A percentile compares a stretch with the other conserved stretches of the same genome.
Evolutionary conservation across 2,888 invertebrate species (phyloP).

Genomic region (Amiota communis): DNA sequence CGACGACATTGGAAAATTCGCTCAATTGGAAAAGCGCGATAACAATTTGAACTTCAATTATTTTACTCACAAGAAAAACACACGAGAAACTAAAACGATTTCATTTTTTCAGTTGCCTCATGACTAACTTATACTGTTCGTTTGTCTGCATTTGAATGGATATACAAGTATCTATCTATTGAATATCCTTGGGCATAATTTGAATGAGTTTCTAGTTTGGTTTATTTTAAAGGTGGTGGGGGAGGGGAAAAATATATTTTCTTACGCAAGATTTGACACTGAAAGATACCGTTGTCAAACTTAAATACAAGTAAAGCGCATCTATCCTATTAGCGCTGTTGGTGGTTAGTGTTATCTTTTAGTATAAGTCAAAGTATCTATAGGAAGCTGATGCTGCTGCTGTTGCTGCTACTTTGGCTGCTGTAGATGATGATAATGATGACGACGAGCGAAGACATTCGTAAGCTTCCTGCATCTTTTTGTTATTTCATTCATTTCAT

Average conservation of each 20-base stretch:
- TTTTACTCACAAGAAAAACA: not conserved
- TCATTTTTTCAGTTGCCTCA: not conserved
- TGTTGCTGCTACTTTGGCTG: too few species aligned
- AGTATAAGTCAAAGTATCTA: conserved; percentile 21
- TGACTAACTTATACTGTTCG: too few species aligned
- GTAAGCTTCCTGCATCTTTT: conserved; percentile 62
- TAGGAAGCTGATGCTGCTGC: conserved; percentile 53
- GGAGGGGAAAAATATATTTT: conserved; percentile 3
- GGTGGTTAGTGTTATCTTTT: conserved; percentile 25
- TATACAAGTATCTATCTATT: not conserved
- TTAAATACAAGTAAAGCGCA: conserved; percentile 43
- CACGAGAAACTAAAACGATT: conserved; percentile 4
- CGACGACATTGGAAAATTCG: conserved; percentile 6
- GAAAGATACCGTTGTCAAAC: conserved; percentile 54
- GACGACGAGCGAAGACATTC: conserved; percentile 46
- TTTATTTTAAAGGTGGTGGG: not conserved
- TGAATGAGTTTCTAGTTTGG: not conserved
- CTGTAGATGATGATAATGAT: conserved; percentile 10
- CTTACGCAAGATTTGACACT: conserved; percentile 52
- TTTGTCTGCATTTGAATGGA: too few species aligned
- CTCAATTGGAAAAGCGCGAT: conserved; percentile 27
- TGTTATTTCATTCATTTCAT: not conserved
- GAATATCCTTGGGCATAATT: conserved; percentile 17
- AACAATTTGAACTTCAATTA: conserved; percentile 24
- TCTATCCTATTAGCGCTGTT: conserved; percentile 21